Percentiles rank a stretch among this genome's conserved stretches.
phyloP scores from a whole-genome alignment of 2,888 invertebrate genomes.

The Gibbula magus region DNA sequence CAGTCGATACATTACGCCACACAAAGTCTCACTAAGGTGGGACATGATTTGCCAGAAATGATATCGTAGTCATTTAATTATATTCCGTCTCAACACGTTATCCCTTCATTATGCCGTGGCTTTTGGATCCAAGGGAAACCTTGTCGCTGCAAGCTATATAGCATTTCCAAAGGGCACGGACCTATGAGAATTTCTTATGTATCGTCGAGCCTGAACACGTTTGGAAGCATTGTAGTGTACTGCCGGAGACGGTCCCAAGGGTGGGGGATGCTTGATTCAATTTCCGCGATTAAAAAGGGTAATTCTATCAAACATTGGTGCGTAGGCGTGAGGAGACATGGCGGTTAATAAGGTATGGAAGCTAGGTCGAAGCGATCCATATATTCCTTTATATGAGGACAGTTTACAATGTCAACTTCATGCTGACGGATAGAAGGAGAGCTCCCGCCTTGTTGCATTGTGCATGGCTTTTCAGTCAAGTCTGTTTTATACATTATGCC shows the following conservation, averaged over 20 bases:
- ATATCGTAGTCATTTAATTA: conserved; percentile 20
- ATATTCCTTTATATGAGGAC: background rate
- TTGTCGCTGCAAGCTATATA: conserved; percentile 1
- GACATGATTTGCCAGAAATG: background rate
- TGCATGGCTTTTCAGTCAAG: background rate
- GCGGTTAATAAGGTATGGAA: background rate
- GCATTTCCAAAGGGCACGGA: conserved; percentile 9
- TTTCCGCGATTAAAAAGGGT: conserved; percentile 24
- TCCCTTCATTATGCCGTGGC: conserved; percentile 2
- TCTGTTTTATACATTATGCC: background rate
- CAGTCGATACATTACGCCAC: conserved; percentile 5
- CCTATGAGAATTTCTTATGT: background rate
- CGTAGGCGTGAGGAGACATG: conserved; percentile 13
- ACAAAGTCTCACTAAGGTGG: background rate
- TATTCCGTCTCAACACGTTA: conserved; percentile 6
- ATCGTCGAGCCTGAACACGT: background rate
- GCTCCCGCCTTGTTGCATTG: background rate
- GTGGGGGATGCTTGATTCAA: conserved; percentile 12
- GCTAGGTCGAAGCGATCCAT: conserved; percentile 18
- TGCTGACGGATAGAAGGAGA: background rate
- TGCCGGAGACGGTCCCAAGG: background rate
- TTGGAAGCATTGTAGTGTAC: background rate
- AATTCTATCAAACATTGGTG: conserved; percentile 13
- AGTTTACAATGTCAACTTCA: conserved; percentile 16
- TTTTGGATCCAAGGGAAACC: background rate